Conservation (phyloP, 2,888 invertebrate species). For the Leptarthrus brevirostris region DNA sequence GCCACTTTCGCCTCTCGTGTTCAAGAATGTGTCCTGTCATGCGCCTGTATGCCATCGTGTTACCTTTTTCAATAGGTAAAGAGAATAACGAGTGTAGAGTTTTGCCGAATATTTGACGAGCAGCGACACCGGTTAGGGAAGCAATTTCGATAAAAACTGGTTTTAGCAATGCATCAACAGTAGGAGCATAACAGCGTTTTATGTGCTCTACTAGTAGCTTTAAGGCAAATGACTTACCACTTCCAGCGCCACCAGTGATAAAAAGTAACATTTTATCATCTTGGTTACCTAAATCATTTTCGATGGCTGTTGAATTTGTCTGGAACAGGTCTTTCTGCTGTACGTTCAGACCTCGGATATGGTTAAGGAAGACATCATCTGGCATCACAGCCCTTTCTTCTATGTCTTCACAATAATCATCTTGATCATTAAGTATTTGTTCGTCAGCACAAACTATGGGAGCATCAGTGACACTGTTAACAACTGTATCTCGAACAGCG, state of each 20-base stretch:
- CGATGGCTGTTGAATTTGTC: neutral
- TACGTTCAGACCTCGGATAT: too few species aligned
- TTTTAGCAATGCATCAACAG: neutral
- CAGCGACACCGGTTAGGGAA: neutral
- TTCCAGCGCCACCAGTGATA: neutral
- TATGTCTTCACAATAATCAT: too few species aligned
- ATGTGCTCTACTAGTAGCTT: conserved; percentile 10
- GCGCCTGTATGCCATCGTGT: too few species aligned
- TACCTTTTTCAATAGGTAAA: conserved; percentile 1
- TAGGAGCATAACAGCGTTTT: conserved; percentile 8
- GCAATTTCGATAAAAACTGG: neutral
- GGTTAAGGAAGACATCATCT: too few species aligned
- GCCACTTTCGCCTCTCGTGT: too few species aligned
- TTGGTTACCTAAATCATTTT: neutral
- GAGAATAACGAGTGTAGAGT: neutral
- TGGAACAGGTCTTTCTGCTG: neutral
- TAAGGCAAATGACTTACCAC: conserved; percentile 3
- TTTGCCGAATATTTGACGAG: neutral
- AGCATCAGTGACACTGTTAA: too few species aligned
- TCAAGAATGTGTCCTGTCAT: too few species aligned
- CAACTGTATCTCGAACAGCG: too few species aligned
- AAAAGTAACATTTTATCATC: neutral
- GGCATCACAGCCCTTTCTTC: neutral
- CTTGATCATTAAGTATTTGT: too few species aligned
- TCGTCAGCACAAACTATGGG: neutral